Conservation (phyloP, 2,113 vertebrate species). For the Alces alces region DNA sequence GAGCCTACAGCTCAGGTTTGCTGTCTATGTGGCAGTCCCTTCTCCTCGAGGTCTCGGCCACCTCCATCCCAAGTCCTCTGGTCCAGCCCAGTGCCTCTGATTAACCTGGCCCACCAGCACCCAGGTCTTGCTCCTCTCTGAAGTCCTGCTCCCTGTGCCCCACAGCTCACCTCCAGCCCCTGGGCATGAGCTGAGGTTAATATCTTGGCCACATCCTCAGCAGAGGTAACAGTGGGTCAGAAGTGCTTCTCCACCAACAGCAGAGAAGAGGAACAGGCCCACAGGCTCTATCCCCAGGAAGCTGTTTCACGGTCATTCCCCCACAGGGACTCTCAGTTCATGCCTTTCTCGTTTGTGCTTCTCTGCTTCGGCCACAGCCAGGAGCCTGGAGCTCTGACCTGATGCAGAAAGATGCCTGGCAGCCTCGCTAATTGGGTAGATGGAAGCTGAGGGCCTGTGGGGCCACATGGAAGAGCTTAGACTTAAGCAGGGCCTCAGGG, state of each 20-base stretch:
- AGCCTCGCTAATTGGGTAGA: not conserved
- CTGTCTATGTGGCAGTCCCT: not conserved
- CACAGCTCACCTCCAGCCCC: not conserved
- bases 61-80: not conserved
- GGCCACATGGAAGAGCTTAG: not conserved
- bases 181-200: not conserved
- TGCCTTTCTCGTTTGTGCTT: not conserved
- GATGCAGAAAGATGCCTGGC: not conserved
- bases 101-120: not conserved
- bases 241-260: not conserved
- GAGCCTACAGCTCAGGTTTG: not conserved
- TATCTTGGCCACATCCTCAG: not conserved
- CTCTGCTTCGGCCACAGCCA: not conserved
- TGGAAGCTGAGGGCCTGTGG: not conserved
- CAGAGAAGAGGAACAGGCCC: not conserved
- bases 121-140: not conserved
- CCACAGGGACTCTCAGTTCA: not conserved
- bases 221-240: not conserved
- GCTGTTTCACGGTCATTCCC: not conserved
- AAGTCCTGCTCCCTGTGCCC: not conserved
- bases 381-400: not conserved
- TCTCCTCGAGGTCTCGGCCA: not conserved
- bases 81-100: not conserved
- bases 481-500: not conserved
- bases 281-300: not conserved